These are phyloP conservation scores for Antheraea pernyi DNA, from an alignment of 1,140 invertebrate species.

Conservation along the genomic window DNA sequence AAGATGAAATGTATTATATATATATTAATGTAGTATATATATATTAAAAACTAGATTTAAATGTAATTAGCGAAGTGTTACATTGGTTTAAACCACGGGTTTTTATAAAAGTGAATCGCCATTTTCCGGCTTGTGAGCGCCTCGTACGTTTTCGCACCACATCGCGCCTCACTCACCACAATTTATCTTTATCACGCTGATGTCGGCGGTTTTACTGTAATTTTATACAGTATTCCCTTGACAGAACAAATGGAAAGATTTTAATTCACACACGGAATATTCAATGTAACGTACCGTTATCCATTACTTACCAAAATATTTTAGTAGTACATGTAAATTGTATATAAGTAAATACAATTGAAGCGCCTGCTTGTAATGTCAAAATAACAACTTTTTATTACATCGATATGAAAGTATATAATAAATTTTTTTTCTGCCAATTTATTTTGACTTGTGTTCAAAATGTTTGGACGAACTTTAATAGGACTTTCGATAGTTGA, in stretches of 20 bases:
- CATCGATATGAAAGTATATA: too few species aligned
- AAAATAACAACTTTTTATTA: too few species aligned
- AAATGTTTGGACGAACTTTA: too few species aligned
- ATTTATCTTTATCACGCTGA: slow-evolving; percentile 15
- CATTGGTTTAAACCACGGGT: background rate
- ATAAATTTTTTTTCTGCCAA: too few species aligned
- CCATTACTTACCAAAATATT: too few species aligned
- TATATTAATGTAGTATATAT: too few species aligned
- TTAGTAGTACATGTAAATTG: too few species aligned
- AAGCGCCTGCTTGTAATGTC: too few species aligned
- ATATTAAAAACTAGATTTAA: background rate
- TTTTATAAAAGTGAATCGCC: slow-evolving; percentile 14
- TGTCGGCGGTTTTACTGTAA: slow-evolving; percentile 11
- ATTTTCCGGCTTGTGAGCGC: slow-evolving; percentile 6
- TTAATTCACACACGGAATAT: slow-evolving; percentile 20
- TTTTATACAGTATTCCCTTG: slow-evolving; percentile 17
- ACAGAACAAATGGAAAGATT: slow-evolving; percentile 4
- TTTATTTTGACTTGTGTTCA: too few species aligned
- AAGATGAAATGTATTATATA: too few species aligned
- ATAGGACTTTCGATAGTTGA: too few species aligned
- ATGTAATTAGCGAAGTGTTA: background rate
- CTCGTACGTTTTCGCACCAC: background rate
- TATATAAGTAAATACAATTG: too few species aligned
- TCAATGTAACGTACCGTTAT: slow-evolving; percentile 2
- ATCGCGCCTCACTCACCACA: background rate